These are phyloP conservation scores for Hexactinellida sp. DNA, from an alignment of 37 sponge, comb jelly and placozoan species.

Conservation along the genomic window DNA sequence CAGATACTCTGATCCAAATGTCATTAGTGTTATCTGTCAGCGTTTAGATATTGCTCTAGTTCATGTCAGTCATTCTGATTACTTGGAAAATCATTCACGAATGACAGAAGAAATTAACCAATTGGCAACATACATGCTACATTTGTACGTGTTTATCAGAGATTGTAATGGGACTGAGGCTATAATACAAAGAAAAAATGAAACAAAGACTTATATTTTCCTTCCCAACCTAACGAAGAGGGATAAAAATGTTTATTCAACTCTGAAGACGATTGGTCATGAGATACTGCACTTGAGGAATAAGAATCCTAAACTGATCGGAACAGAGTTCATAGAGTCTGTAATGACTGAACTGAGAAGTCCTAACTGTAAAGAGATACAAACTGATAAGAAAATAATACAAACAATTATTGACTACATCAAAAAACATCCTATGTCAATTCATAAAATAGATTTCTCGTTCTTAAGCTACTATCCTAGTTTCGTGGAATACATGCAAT, in stretches of 20 bases:
- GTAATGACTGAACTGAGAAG: neutral
- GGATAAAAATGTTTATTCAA: neutral
- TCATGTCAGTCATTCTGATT: neutral
- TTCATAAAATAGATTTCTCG: neutral
- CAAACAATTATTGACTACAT: neutral
- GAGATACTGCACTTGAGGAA: neutral
- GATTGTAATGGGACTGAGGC: neutral
- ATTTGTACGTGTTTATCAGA: neutral
- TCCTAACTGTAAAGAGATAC: neutral
- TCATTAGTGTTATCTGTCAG: neutral
- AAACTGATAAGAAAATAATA: neutral
- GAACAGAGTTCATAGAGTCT: neutral
- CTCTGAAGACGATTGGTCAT: neutral
- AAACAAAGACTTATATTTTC: neutral
- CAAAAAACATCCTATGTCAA: neutral
- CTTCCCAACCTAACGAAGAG: neutral
- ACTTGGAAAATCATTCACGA: neutral
- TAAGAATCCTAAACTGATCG: neutral
- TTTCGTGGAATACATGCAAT: neutral
- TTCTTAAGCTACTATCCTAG: neutral
- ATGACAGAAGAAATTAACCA: neutral
- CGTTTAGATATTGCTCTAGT: neutral
- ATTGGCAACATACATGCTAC: neutral
- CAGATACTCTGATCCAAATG: neutral
- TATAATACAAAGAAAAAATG: neutral